A percentile compares a stretch with the other conserved stretches of the same genome.
These are phyloP conservation scores for Notiomystis cincta DNA, from an alignment of 2,113 vertebrate genomes.

Conservation along the genomic window DNA sequence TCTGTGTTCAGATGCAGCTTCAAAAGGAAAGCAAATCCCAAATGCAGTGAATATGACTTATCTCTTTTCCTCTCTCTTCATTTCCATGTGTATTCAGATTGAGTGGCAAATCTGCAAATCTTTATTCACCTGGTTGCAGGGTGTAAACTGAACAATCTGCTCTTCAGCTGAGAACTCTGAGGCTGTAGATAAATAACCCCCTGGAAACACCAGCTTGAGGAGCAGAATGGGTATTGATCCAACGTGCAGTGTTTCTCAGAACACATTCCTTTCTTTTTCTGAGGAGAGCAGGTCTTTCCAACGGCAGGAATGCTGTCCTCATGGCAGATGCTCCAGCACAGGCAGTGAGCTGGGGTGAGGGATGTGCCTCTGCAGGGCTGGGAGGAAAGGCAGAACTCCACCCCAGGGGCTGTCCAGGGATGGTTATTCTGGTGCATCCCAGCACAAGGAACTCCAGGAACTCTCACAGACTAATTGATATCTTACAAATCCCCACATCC, in stretches of 20 bases:
- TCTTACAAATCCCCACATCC: not conserved
- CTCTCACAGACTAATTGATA: fast-evolving
- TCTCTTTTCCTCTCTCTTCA: not conserved
- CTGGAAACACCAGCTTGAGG: not conserved
- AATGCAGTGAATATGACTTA: not conserved
- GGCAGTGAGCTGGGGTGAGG: not conserved
- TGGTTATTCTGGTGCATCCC: not conserved
- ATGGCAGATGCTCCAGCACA: not conserved
- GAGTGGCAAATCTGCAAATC: constrained; percentile 8
- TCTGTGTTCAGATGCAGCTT: not conserved
- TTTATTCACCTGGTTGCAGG: not conserved
- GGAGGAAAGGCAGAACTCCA: not conserved
- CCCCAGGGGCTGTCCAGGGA: not conserved
- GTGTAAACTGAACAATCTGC: not conserved
- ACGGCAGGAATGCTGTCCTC: not conserved
- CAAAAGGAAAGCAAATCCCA: constrained; percentile 42
- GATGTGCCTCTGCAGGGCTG: not conserved
- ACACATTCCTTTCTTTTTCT: not conserved
- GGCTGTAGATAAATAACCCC: not conserved
- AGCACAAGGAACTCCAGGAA: not conserved
- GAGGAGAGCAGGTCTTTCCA: not conserved
- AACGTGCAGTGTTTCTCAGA: not conserved
- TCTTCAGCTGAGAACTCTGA: not conserved
- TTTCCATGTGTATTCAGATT: not conserved
- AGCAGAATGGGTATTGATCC: not conserved